Base-by-base conservation (phyloP, 1,140 invertebrate genomes). In the Formica exsecta region DNA sequence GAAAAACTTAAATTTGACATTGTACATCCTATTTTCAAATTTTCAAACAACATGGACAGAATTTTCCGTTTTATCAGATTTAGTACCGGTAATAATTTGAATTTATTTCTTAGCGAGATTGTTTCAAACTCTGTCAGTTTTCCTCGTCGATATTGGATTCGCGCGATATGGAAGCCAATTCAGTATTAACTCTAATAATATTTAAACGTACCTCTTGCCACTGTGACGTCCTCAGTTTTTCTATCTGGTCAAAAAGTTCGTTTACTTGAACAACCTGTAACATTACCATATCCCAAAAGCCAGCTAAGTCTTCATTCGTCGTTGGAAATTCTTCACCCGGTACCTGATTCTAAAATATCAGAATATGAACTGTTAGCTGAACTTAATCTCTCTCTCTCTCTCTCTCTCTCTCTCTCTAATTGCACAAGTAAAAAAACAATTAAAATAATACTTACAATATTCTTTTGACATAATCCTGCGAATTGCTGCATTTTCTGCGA, bases 211-310 rank as follows among this genome's bases (percentile, higher is more conserved):
- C 93, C 91, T 96, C 96, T 95, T 96, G 96, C 98, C 98, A 98
- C 61, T 97, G 96, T 87, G 97, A 98, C 32, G 94, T 95, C 92
- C 96, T 97, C 29, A 98, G 94, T 22, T 92, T 92, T 32, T 97
- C 96, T 62, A 99, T 96, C 83, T 98, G 97, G 8, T 96, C 95
- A 93, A 98, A 99, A 80, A 98, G 95, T 8, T 96, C 96, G 92
- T 98, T 96, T 22, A 98, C 96, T 94, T 98, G 97, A 48, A 97
- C 96, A 8, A 98, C 97, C 95, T 99, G 99, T 64, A 99, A 96
- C 93, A 97, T 97, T 8, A 99, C 98, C 98, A 99, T 99, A 94
- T 99, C 99, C 98, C 98, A 99, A 95, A 99, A 99, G 22, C 99
- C 99, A 91, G 98, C 98, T 75, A 99, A 95, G 94, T 99, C 99